Percentiles rank a stretch among this genome's conserved stretches.
Evolutionary conservation across 2,113 vertebrate species (phyloP).

Genomic region (Psephotus haematonotus): DNA sequence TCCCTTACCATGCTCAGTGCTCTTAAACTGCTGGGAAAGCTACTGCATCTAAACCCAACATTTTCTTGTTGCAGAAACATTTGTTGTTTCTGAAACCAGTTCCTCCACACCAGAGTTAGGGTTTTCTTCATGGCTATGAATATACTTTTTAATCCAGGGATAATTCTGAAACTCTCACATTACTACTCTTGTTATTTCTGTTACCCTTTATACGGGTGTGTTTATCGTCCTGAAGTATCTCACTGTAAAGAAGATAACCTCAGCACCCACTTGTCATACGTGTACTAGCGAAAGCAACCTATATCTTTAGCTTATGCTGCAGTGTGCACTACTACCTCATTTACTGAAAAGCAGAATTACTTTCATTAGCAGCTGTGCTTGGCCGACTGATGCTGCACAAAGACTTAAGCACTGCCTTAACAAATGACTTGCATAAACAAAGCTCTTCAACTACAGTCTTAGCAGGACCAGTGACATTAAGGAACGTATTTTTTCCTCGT

Average conservation of each 20-base stretch:
- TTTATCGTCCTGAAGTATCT: background rate
- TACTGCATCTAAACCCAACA: background rate
- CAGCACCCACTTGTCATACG: background rate
- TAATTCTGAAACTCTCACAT: background rate
- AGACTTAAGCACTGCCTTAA: background rate
- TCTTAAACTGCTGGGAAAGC: background rate
- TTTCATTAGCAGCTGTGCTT: background rate
- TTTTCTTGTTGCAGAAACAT: background rate
- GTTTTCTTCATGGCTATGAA: background rate
- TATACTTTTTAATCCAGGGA: background rate
- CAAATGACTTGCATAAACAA: background rate
- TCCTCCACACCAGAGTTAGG: accelerated
- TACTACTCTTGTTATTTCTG: background rate
- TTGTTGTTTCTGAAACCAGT: background rate
- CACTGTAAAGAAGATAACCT: background rate
- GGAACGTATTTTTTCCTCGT: background rate
- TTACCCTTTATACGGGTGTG: background rate
- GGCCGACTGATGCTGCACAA: background rate
- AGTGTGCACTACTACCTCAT: background rate
- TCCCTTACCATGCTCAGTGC: background rate
- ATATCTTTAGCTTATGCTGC: background rate
- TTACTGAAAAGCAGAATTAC: background rate
- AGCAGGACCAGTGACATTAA: background rate
- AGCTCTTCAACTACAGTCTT: background rate
- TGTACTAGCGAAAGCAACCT: background rate